Evolutionary conservation across 2,888 invertebrate genomes (phyloP).

Genomic region (Megalurothrips usitatus): DNA sequence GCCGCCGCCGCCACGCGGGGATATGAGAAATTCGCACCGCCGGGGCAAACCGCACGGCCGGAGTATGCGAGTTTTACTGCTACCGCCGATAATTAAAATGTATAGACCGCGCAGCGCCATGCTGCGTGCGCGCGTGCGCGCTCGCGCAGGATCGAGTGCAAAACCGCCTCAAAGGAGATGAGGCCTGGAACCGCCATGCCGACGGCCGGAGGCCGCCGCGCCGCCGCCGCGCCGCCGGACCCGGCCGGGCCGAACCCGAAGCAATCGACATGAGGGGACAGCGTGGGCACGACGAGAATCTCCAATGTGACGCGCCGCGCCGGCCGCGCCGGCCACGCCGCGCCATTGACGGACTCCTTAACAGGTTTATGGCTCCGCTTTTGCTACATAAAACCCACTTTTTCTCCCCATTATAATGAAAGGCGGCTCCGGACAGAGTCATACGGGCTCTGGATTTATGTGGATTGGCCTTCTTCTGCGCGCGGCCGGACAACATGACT

Average conservation of each 20-base stretch:
- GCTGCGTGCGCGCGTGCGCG: neutral
- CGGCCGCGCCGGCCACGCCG: neutral
- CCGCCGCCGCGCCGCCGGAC: no score
- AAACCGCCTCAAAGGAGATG: neutral
- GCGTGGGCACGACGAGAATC: neutral
- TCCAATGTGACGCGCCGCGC: neutral
- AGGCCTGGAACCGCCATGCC: no score
- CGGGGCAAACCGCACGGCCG: no score
- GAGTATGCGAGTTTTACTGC: no score
- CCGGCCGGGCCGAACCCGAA: neutral
- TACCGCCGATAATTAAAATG: neutral
- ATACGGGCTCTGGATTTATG: neutral
- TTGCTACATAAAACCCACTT: constrained; percentile 19
- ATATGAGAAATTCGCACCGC: no score
- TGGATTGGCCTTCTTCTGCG: neutral
- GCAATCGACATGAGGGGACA: neutral
- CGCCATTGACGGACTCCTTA: constrained; percentile 7
- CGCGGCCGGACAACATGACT: neutral
- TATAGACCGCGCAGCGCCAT: neutral
- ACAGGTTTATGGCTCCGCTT: constrained; percentile 14
- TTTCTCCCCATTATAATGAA: neutral
- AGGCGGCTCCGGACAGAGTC: neutral
- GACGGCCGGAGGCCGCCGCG: no score
- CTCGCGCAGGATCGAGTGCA: neutral
- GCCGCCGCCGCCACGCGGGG: no score